Conservation (phyloP, 2,888 invertebrate species). For the Lumbricus terrestris region DNA sequence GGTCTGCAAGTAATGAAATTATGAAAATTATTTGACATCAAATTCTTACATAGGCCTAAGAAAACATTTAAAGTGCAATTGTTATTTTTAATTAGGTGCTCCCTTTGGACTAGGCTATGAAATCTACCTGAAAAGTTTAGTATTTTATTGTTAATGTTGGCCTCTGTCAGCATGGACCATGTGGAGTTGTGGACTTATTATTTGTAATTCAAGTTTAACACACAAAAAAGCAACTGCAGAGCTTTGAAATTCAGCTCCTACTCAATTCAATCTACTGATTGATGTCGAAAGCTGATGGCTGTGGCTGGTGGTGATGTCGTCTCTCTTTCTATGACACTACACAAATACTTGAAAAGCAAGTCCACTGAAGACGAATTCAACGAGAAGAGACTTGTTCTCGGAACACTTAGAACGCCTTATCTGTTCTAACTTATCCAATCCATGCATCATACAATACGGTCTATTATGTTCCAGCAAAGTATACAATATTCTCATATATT, state of each 20-base stretch:
- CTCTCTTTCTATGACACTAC: neutral
- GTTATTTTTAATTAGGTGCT: too few species aligned
- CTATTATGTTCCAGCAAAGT: neutral
- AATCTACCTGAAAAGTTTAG: too few species aligned
- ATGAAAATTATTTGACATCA: too few species aligned
- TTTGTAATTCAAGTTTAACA: too few species aligned
- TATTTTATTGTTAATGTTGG: too few species aligned
- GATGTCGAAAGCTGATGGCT: neutral
- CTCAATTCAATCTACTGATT: neutral
- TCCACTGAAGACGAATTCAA: neutral
- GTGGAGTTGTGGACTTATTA: too few species aligned
- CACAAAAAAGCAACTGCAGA: too few species aligned
- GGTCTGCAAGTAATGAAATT: too few species aligned
- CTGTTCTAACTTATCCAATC: neutral
- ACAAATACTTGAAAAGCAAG: neutral
- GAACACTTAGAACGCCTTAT: constrained; percentile 3
- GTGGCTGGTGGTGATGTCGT: neutral
- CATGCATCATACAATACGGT: neutral
- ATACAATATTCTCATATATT: neutral
- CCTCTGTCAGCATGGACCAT: too few species aligned
- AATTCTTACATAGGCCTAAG: too few species aligned
- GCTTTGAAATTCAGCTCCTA: neutral
- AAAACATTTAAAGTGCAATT: too few species aligned
- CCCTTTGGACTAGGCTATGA: too few species aligned
- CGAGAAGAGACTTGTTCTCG: neutral